Evolutionary conservation across 2,888 invertebrate genomes (phyloP).

Genomic region (Pasiphila rectangulata): DNA sequence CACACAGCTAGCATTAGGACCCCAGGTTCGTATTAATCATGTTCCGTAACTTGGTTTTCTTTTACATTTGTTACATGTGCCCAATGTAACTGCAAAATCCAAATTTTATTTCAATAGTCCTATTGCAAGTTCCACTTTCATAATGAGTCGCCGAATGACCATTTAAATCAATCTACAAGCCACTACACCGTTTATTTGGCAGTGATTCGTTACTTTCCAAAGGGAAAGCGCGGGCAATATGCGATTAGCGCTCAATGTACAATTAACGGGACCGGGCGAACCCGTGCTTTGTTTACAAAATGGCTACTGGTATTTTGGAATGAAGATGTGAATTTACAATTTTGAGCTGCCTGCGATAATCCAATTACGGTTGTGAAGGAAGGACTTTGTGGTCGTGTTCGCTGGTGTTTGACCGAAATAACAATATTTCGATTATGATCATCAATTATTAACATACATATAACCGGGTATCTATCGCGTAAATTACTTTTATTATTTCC

Average conservation of each 20-base stretch:
- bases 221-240: constrained; percentile 68
- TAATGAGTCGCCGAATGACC: constrained; percentile 25
- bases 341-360: constrained; percentile 20
- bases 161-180: constrained; percentile 31
- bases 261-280: constrained; percentile 64
- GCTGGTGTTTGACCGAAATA: too few relatives aligned
- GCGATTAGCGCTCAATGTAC: constrained; percentile 62
- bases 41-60: too few relatives aligned
- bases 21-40: too few relatives aligned
- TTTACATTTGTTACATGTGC: too few relatives aligned
- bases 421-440: too few relatives aligned
- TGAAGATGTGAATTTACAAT: constrained; percentile 25
- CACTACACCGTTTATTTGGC: constrained; percentile 44
- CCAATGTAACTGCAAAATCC: constrained; percentile 16
- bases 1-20: too few relatives aligned
- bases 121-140: too few relatives aligned
- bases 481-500: too few relatives aligned
- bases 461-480: too few relatives aligned
- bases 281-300: constrained; percentile 36
- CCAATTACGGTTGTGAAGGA: constrained; percentile 7
- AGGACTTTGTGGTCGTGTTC: not conserved
- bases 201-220: constrained; percentile 65
- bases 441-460: too few relatives aligned
- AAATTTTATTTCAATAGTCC: too few relatives aligned
- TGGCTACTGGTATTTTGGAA: constrained; percentile 29